Evolutionary conservation across 2,113 vertebrate genomes (phyloP), one percentile per base, ranked within the genome.

Genomic region (Syngnathoides biaculeatus): DNA sequence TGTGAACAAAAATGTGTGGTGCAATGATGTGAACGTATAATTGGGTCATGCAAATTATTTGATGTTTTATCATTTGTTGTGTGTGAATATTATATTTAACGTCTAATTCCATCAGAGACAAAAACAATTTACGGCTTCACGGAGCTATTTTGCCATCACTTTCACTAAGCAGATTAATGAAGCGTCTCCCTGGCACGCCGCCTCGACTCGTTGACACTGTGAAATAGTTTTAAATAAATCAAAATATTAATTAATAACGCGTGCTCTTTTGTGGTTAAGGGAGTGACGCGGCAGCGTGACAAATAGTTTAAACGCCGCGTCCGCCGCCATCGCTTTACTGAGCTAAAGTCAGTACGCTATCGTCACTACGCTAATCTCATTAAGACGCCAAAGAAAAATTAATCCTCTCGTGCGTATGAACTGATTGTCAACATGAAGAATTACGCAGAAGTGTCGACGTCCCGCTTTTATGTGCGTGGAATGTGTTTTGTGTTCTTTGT

Each of bases 311-410:
- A 85, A 79, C 77, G 73, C 76, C 81, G 60, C 73, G 75, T 83
- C 86, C 81, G 63, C 17, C 65, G 79, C 70, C 79, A 84, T 27
- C 15, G 55, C 57, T 52, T 82, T 79, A 20, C 81, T 79, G 73
- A 83, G 74, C 82, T 83, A 88, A 81, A 80, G 62, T 35, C 79
- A 78, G 84, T 83, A 20, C 81, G 45, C 83, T 83, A 88, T 79
- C 82, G 62, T 35, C 79, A 78, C 86, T 83, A 20, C 81, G 45
- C 83, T 90, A 90, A 91, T 91, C 88, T 72, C 78, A 84, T 92
- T 91, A 90, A 20, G 74, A 78, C 81, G 69, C 71, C 47, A 70
- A 80, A 68, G 79, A 82, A 86, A 71, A 80, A 62, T 82, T 86
- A 90, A 90, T 89, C 90, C 78, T 70, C n/a, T 26, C 40, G 22